phyloP scores from a whole-genome alignment of 2,888 invertebrate species.

The Abrostola triplasia region DNA sequence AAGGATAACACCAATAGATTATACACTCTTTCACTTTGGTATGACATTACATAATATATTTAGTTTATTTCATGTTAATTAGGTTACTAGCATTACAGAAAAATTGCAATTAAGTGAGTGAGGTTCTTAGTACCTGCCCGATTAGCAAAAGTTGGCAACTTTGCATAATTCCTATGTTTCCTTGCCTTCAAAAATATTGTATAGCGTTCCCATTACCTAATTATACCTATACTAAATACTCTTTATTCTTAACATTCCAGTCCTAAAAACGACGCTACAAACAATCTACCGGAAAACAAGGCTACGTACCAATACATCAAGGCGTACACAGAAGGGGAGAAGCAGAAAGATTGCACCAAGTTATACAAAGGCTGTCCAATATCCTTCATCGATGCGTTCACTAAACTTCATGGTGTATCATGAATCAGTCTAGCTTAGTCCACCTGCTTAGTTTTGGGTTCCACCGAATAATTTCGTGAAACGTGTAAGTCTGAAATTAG shows the following conservation, averaged over 20 bases:
- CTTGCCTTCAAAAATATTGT: no score
- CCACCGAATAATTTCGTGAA: neutral
- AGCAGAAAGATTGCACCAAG: constrained; percentile 71
- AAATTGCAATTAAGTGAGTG: no score
- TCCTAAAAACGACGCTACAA: constrained; percentile 70
- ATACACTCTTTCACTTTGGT: no score
- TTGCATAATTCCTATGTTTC: no score
- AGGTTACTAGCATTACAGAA: no score
- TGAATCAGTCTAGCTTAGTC: constrained; percentile 5
- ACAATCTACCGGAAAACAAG: constrained; percentile 54
- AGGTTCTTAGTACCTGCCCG: no score
- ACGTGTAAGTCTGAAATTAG: neutral
- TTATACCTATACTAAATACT: no score
- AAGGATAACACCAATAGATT: no score
- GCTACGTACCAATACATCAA: constrained; percentile 82
- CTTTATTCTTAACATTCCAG: constrained; percentile 64
- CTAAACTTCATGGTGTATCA: constrained; percentile 62
- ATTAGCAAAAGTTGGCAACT: no score
- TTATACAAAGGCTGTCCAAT: constrained; percentile 73
- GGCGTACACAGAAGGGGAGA: constrained; percentile 84
- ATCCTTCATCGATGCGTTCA: constrained; percentile 83
- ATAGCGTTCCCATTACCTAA: no score
- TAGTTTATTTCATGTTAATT: no score
- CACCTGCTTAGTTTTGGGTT: neutral
- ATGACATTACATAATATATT: no score